phyloP scores from a whole-genome alignment of 2,797 vertebrate species.

The Anisognathus igniventris region DNA sequence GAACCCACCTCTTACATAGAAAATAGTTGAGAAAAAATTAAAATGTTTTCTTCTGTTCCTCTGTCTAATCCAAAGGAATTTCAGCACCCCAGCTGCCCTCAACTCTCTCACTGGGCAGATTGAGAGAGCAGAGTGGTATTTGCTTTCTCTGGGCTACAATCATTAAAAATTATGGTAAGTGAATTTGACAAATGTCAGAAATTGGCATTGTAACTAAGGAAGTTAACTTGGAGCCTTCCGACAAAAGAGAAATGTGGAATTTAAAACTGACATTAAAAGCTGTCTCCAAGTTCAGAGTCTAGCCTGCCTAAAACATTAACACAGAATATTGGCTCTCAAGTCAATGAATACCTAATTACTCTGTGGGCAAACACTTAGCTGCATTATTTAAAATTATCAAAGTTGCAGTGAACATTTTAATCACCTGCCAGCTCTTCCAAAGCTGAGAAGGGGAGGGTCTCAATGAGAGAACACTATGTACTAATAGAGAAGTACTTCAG shows the following conservation, averaged over 20 bases:
- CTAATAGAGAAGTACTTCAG: background rate
- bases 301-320: background rate
- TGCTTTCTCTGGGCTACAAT: background rate
- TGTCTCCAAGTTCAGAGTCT: background rate
- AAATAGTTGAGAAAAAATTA: background rate
- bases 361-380: background rate
- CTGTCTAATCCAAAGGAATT: background rate
- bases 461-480: background rate
- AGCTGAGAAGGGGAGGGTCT: background rate
- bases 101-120: background rate
- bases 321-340: background rate
- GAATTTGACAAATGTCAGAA: background rate
- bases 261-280: conserved; percentile 6
- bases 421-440: background rate
- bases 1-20: background rate
- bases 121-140: background rate
- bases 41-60: background rate
- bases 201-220: background rate
- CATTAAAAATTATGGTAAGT: background rate
- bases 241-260: background rate
- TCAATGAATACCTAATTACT: conserved; percentile 26
- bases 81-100: background rate
- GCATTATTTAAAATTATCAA: background rate
- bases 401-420: conserved; percentile 6
- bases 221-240: background rate